A percentile compares a stretch with the other conserved stretches of the same genome.
phyloP scores from a whole-genome alignment of 2,113 vertebrate species.

The Xiphophorus couchianus region DNA sequence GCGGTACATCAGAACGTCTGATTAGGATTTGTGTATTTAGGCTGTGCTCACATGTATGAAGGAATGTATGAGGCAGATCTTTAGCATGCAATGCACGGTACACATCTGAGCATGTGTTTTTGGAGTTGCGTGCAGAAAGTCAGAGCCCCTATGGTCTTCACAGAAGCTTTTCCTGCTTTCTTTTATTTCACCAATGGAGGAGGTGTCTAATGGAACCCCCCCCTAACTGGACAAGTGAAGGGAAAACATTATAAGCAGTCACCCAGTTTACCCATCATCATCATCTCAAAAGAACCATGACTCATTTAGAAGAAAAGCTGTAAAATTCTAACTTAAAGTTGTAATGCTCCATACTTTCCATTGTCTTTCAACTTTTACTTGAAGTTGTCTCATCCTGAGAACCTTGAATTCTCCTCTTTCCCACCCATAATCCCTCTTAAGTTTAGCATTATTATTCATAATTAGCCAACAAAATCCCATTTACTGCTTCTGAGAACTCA shows the following conservation, averaged over 20 bases:
- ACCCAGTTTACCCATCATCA: conserved; percentile 12
- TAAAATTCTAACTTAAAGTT: not conserved
- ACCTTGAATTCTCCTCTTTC: not conserved
- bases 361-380: not conserved
- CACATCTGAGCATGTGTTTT: conserved; percentile 19
- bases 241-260: conserved; percentile 61
- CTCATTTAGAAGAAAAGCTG: not conserved
- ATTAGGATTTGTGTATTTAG: conserved; percentile 41
- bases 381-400: not conserved
- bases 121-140: conserved; percentile 22
- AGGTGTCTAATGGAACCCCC: conserved; percentile 71
- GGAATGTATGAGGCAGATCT: conserved; percentile 22
- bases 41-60: conserved; percentile 5
- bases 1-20: conserved; percentile 42
- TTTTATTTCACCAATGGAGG: conserved; percentile 48
- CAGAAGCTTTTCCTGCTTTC: conserved; percentile 40
- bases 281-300: too few relatives aligned
- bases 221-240: conserved; percentile 49
- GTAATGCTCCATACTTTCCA: not conserved
- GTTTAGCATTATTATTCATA: not conserved
- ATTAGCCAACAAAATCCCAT: not conserved
- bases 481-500: not conserved
- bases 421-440: too few relatives aligned
- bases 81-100: conserved; percentile 39
- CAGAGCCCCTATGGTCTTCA: conserved; percentile 41